Base-by-base conservation (phyloP, 2,888 invertebrate genomes). In the Stenchaetothrips biformis region DNA sequence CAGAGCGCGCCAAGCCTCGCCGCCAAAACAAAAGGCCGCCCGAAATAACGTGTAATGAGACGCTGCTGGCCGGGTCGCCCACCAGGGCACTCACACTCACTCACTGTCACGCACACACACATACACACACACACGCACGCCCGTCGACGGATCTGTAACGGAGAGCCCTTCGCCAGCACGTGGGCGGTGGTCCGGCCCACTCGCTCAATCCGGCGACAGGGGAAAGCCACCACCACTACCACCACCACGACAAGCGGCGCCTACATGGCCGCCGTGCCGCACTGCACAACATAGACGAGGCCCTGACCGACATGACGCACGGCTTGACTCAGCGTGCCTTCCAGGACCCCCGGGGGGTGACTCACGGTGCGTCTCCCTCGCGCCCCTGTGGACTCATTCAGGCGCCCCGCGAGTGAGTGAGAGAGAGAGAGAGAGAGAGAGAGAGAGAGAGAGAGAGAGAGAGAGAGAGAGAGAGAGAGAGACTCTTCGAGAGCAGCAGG, bases 391-490 rank as follows among this genome's bases (percentile, higher is more conserved):
- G 11, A 16, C 16, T n/a, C 18, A 77, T 27, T 27, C 77, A 77
- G 77, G 27, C 37, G 37, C 2, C 67, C 77, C 78, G 81, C 79
- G 59, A 53, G 53, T 18, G 48, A 2, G 49, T 1, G 21, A 49
- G 21, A 49, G 49, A n/a, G 79, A 48, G 79, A 79, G 49, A 48
- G 49, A 49, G 48, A 48, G 79, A 27, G 49, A 48, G 79, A 18
- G 79, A 79, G 53, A 18, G 47, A 48, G 79, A 11, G 79, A 21
- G 79, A 48, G n/a, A 27, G 79, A 48, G n/a, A 48, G 79, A 27
- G 79, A 49, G 53, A 79, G 79, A 48, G 77, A 77, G 77, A 77
- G 77, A 37, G 77, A n/a, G n/a, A n/a, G n/a, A n/a, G n/a, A n/a
- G n/a, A n/a, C n/a, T n/a, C n/a, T n/a, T n/a, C n/a, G n/a, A 37